A percentile compares a stretch with the other conserved stretches of the same genome.
Evolutionary conservation across 1,140 invertebrate species (phyloP).

Genomic region (Cydia fagiglandana): DNA sequence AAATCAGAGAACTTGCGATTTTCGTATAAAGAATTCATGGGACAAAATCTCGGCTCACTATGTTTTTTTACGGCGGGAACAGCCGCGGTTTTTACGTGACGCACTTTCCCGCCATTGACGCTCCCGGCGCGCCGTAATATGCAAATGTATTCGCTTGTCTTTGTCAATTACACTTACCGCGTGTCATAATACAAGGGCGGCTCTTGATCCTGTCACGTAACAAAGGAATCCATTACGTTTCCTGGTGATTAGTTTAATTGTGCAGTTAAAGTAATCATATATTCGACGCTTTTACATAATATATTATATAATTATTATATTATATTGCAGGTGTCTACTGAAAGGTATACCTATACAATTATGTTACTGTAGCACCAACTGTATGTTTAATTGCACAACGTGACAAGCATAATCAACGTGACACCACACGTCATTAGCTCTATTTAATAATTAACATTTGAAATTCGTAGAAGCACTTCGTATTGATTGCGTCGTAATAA

Average conservation of each 20-base stretch:
- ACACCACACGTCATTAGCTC: background rate
- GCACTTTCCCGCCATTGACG: conserved; percentile 19
- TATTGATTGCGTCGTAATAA: background rate
- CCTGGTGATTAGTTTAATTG: conserved; percentile 17
- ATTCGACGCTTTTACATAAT: background rate
- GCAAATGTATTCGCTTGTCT: conserved; percentile 30
- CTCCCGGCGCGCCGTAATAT: conserved; percentile 19
- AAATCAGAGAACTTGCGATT: conserved; percentile 48
- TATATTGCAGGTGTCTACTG: background rate
- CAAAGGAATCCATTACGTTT: conserved; percentile 29
- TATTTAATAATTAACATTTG: conserved; percentile 6
- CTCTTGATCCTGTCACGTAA: conserved; percentile 25
- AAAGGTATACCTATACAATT: background rate
- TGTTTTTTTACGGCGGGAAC: conserved; percentile 16
- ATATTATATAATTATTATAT: no score
- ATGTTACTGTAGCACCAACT: background rate
- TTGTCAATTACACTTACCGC: conserved; percentile 29
- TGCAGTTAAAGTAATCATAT: conserved; percentile 4
- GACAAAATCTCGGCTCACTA: conserved; percentile 26
- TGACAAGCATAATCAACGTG: conserved; percentile 13
- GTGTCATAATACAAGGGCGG: conserved; percentile 29
- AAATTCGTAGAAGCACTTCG: conserved; percentile 4
- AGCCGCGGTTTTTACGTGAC: conserved; percentile 15
- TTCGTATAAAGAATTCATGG: conserved; percentile 35
- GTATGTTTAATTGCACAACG: conserved; percentile 16